Base-by-base conservation (phyloP, 92 coral and sea anemone genomes). In the Phenganax subtilis region DNA sequence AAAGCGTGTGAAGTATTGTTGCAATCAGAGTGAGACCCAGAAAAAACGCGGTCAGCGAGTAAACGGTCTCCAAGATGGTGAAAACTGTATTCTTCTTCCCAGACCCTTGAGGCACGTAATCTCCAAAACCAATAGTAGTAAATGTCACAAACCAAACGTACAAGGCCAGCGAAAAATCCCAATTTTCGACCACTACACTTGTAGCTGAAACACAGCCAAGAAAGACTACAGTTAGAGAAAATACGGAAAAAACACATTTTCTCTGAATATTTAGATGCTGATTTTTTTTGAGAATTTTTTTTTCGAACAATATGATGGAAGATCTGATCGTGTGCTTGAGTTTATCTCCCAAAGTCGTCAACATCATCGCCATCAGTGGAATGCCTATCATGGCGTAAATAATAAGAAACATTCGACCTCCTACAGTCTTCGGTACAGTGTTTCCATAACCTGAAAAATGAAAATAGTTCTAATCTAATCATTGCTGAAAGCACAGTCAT, bases 101-200 rank as follows among this genome's bases (percentile, higher is more conserved):
- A 10, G 55, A 7, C 11, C 71, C 82, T 58, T 58, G 55, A 2
- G 82, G 82, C 1, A 77, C 82, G 44, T 77, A 77, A 77, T 77
- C 82, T 29, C 82, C 82, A 64, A 77, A 77, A 16, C 82, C 82
- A 29, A 77, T 77, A 14, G 82, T 77, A 27, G 82, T 77, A 52
- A 77, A 77, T 9, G 82, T 77, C 51, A 77, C 82, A 77, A 77
- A 77, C 82, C 82, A 77, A 14, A 77, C 82, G 17, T 77, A 77
- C 29, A 77, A 60, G 6, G 82, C 82, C 9, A 77, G 71, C 7
- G 82, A 37, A 47, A 77, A 77, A 12, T 60, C 57, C 82, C 82
- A 77, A 31, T 77, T n/a, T 62, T 59, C 71, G 20, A 37, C 25
- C 3, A 1, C 30, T 10, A 57, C 55, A 60, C 82, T 77, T 9